Evolutionary conservation across 2,797 vertebrate genomes (phyloP), one percentile per base, ranked within the genome.

Genomic region (Epinephelus malabaricus): DNA sequence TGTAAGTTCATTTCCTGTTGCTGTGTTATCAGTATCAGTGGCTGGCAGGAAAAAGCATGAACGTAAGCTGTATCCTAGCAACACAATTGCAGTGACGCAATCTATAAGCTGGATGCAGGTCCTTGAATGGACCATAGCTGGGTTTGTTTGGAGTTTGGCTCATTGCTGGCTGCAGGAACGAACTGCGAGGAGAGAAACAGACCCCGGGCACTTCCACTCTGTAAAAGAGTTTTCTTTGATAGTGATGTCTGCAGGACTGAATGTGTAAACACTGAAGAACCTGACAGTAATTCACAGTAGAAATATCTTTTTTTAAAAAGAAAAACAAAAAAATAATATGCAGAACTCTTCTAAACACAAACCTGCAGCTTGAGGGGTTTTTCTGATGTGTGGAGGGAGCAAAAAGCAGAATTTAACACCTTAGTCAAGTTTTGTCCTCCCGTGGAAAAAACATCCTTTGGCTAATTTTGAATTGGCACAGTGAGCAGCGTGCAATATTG

Each of bases 51-150:
- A 58, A 17, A 43, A 60, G 3, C 34, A 54, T 55, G 34, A 53
- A 62, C 15, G 51, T 6, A 59, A 74, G n/a, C 60, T 64, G 83
- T 86, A 85, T 49, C 78, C 80, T 75, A 69, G 79, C 82, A 81
- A 78, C 55, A n/a, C 38, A 54, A 43, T 4, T 55, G 46, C 55
- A 49, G 10, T 64, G 65, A 79, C 68, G 59, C 2, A 2, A 45
- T 73, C 54, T 45, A 40, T 67, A 76, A 88, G 12, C 73, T 83
- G 66, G 69, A 81, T 58, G 62, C 50, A 73, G 78, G 47, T 63
- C 68, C 38, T 63, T 64, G 47, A 73, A 61, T 43, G 68, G 51
- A 80, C 43, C 70, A 13, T 76, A 19, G 21, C 8, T 53, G 43
- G 59, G 43, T 73, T 51, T 84, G 58, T 74, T 77, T 72, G 59